Evolutionary conservation across 2,888 invertebrate species (phyloP), one percentile per base, ranked within the genome.

Genomic region (Bellardia pandia): DNA sequence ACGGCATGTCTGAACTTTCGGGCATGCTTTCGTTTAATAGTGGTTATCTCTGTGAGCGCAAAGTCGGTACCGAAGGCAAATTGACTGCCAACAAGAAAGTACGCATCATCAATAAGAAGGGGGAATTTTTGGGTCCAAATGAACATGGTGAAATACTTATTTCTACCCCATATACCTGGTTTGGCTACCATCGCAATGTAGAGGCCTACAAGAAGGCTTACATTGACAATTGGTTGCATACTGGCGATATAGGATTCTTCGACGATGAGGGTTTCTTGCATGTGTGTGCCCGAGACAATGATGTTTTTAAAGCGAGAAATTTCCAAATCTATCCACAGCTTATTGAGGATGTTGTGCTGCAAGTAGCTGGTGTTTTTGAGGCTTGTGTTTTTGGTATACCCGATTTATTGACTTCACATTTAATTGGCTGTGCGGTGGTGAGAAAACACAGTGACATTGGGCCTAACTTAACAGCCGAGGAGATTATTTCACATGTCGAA

Each of bases 211-310:
- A 80, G 14, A 89, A 89, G 0, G 88, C 90, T 0, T 69, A 90
- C 8, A 69, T 89, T 5, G 90, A 91, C 30, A 89, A 85, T 30
- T 93, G 92, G 92, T 77, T 92, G 9, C 86, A 90, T 5, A 90
- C 92, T 0, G 92, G 92, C 0, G 93, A 93, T 62, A 90, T 93
- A 69, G 93, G 93, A 0, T 92, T 91, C 37, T 89, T 93, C 37
- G 92, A 93, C 77, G 90, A 91, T 45, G 91, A 92, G 42, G 93
- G 92, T 0, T 90, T 89, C 48, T 68, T 93, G 23, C 91, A 90
- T 69, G 89, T 93, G 11, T 89, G 90, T 71, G 92, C 90, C 1
- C 90, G 93, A 2, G 91, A 91, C 42, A 91, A 91, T 58, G 93
- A 93, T 33, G 90, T 93, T 83, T 90, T 93, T 6, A 93, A 92